A percentile compares a stretch with the other conserved stretches of the same genome.
phyloP scores from a whole-genome alignment of 2,888 invertebrate species.

The Saturnia japonica region DNA sequence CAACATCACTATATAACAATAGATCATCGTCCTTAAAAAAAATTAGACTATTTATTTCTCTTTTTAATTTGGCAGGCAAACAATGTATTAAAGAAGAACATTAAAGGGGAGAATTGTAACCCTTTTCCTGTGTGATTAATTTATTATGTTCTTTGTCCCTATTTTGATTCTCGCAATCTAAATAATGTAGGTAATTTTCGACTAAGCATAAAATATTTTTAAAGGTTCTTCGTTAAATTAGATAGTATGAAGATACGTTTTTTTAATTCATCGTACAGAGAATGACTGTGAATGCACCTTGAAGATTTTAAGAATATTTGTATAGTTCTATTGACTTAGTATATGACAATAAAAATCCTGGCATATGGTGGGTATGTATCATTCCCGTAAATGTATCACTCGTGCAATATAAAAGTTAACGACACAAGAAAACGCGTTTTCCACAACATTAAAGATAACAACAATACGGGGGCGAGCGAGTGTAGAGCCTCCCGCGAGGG shows the following conservation, averaged over 20 bases:
- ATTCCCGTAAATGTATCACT: slow-evolving; percentile 80
- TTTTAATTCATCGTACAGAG: neutral
- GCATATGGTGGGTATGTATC: slow-evolving; percentile 78
- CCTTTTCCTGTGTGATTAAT: slow-evolving; percentile 78
- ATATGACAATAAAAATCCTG: slow-evolving; percentile 35
- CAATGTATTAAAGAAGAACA: slow-evolving; percentile 78
- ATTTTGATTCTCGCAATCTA: slow-evolving; percentile 68
- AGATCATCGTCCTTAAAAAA: slow-evolving; percentile 65
- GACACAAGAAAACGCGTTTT: slow-evolving; percentile 83
- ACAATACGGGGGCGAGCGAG: slow-evolving; percentile 82
- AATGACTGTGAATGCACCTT: neutral
- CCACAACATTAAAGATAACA: slow-evolving; percentile 83
- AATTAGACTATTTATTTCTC: slow-evolving; percentile 65
- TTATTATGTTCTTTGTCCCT: slow-evolving; percentile 79
- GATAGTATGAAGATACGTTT: neutral
- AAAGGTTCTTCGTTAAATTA: neutral
- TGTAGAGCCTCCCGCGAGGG: slow-evolving; percentile 80
- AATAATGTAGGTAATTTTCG: slow-evolving; percentile 38
- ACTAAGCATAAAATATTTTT: neutral
- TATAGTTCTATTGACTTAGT: neutral
- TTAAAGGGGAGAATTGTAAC: slow-evolving; percentile 70
- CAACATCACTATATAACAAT: slow-evolving; percentile 33
- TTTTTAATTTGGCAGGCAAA: slow-evolving; percentile 78
- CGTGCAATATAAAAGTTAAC: slow-evolving; percentile 83
- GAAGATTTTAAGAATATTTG: neutral